Evolutionary conservation across 1,140 invertebrate genomes (phyloP).

Genomic region (Drosophila azteca): DNA sequence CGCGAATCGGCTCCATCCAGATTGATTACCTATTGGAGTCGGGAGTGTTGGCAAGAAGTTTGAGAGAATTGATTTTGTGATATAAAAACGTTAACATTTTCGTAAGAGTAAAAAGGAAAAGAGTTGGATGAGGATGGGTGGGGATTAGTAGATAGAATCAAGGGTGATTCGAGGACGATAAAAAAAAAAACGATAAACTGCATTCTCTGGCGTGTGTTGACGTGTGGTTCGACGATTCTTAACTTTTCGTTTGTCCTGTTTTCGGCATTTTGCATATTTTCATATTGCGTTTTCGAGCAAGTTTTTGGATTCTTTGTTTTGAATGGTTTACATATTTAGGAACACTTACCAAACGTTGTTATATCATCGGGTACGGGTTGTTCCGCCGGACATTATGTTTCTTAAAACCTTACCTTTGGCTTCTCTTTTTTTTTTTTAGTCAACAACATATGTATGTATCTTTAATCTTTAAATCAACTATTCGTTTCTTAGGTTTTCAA

Average conservation of each 20-base stretch:
- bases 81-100: constrained; percentile 71
- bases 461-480: constrained; percentile 19
- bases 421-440: constrained; percentile 33
- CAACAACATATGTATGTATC: too few species aligned
- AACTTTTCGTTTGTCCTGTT: constrained; percentile 10
- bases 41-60: constrained; percentile 73
- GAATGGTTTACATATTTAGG: constrained; percentile 65
- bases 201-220: constrained; percentile 82
- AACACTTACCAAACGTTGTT: constrained; percentile 83
- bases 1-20: constrained; percentile 85
- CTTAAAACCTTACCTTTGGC: constrained; percentile 78
- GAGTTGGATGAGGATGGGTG: constrained; percentile 7
- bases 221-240: constrained; percentile 72
- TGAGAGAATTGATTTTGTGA: constrained; percentile 70
- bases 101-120: constrained; percentile 58
- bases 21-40: constrained; percentile 84
- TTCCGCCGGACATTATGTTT: constrained; percentile 69
- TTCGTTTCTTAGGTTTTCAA: constrained; percentile 34
- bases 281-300: constrained; percentile 72
- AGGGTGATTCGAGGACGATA: neutral
- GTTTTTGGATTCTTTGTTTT: constrained; percentile 51
- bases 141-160: constrained; percentile 9
- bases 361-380: constrained; percentile 67
- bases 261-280: neutral
- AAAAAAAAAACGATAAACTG: constrained; percentile 41